Percentiles rank a stretch among this genome's conserved stretches.
These are phyloP conservation scores for Ascidia mentula DNA, from an alignment of 23 tunicate genomes.

Conservation along the genomic window DNA sequence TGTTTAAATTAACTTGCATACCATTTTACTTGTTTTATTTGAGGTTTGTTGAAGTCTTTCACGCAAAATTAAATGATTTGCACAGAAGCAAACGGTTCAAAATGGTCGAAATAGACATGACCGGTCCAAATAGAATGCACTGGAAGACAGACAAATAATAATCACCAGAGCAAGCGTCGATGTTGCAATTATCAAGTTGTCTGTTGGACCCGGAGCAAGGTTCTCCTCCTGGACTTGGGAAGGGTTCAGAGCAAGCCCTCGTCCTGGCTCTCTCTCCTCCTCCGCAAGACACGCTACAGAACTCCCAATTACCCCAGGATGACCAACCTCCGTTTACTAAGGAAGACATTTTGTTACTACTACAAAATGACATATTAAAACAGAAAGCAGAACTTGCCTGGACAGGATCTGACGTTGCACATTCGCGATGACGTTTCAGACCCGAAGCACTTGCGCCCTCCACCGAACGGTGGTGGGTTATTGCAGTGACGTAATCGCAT, in stretches of 20 bases:
- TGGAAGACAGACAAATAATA: too few species aligned
- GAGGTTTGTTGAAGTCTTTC: too few species aligned
- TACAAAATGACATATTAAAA: neutral
- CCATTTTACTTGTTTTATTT: too few species aligned
- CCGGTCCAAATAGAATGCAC: too few species aligned
- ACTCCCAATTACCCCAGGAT: constrained; percentile 68
- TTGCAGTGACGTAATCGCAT: constrained; percentile 58
- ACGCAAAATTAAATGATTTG: too few species aligned
- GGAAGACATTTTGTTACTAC: neutral
- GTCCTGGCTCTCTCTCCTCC: constrained; percentile 69
- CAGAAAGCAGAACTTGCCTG: constrained; percentile 46
- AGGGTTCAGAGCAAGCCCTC: constrained; percentile 79
- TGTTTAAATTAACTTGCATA: too few species aligned
- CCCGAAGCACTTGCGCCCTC: constrained; percentile 73
- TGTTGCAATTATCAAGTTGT: constrained; percentile 75
- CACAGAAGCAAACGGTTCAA: too few species aligned
- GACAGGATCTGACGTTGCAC: constrained; percentile 60
- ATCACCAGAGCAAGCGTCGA: constrained; percentile 75
- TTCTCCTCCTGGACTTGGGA: constrained; percentile 73
- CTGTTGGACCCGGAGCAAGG: constrained; percentile 64
- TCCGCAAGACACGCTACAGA: constrained; percentile 93
- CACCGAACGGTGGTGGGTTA: constrained; percentile 78
- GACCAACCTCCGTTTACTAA: constrained; percentile 89
- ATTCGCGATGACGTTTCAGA: constrained; percentile 47
- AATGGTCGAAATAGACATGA: too few species aligned